These are phyloP conservation scores for Echeneis naucrates DNA, from an alignment of 2,797 vertebrate genomes.

Conservation along the genomic window DNA sequence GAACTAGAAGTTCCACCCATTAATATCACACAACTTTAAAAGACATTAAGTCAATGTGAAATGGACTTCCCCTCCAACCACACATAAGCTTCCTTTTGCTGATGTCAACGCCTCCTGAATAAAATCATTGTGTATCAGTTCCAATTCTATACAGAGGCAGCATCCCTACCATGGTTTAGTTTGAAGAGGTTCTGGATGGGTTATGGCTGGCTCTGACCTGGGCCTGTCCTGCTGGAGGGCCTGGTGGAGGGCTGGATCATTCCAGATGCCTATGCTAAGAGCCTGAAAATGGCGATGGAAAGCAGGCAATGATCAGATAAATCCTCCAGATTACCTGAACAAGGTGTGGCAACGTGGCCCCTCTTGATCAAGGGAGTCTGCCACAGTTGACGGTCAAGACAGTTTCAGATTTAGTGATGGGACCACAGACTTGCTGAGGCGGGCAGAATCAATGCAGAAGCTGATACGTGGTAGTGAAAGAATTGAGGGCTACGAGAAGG, in stretches of 20 bases:
- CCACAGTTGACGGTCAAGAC: neutral
- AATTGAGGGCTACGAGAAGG: constrained; percentile 63
- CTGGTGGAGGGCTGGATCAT: constrained; percentile 80
- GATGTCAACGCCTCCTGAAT: constrained; percentile 34
- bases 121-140: constrained; percentile 13
- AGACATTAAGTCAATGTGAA: neutral
- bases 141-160: no score
- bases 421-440: constrained; percentile 28
- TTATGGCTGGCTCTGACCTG: constrained; percentile 75
- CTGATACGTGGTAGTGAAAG: constrained; percentile 42
- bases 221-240: constrained; percentile 60
- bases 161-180: constrained; percentile 83
- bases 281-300: constrained; percentile 14
- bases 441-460: constrained; percentile 26
- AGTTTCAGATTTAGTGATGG: neutral
- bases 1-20: neutral
- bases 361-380: neutral
- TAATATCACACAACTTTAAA: neutral
- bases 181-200: constrained; percentile 78
- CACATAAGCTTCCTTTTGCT: constrained; percentile 40
- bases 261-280: constrained; percentile 80
- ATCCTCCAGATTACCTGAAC: neutral
- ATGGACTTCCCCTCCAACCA: constrained; percentile 5
- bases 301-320: neutral
- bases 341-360: neutral